These are phyloP conservation scores for Rhinogobius similis DNA, from an alignment of 2,113 vertebrate species.

Conservation along the genomic window DNA sequence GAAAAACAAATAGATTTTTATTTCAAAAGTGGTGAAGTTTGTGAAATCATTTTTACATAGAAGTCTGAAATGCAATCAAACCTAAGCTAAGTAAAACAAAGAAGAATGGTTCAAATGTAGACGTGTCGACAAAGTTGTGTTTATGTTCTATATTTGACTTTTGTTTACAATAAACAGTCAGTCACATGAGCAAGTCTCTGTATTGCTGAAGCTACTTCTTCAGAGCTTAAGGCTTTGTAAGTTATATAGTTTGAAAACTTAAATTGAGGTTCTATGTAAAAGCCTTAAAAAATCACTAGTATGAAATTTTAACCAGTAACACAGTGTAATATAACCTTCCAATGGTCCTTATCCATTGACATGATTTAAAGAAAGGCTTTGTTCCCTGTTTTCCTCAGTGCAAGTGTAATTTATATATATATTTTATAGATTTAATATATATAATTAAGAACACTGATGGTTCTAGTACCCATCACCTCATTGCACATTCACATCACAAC, in stretches of 20 bases:
- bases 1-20: constrained; percentile 22
- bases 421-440: not conserved
- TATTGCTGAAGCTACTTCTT: not conserved
- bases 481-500: not conserved
- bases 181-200: constrained; percentile 1
- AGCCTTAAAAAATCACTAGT: too few species aligned
- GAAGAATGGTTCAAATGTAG: not conserved
- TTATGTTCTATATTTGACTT: not conserved
- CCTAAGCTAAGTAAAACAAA: not conserved
- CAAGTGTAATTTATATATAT: not conserved
- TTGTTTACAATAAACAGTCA: not conserved
- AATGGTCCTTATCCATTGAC: not conserved
- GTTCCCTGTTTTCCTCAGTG: not conserved
- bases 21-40: constrained; percentile 26
- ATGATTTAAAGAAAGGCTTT: not conserved
- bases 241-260: not conserved
- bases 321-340: too few species aligned
- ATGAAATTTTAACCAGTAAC: not conserved
- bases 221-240: not conserved
- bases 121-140: not conserved
- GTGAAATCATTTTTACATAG: constrained; percentile 20
- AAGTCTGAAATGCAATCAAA: not conserved
- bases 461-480: not conserved
- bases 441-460: not conserved
- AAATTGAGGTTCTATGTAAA: too few species aligned